These are phyloP conservation scores for Urocynchramus pylzowi DNA, from an alignment of 2,113 vertebrate species.

Conservation along the genomic window DNA sequence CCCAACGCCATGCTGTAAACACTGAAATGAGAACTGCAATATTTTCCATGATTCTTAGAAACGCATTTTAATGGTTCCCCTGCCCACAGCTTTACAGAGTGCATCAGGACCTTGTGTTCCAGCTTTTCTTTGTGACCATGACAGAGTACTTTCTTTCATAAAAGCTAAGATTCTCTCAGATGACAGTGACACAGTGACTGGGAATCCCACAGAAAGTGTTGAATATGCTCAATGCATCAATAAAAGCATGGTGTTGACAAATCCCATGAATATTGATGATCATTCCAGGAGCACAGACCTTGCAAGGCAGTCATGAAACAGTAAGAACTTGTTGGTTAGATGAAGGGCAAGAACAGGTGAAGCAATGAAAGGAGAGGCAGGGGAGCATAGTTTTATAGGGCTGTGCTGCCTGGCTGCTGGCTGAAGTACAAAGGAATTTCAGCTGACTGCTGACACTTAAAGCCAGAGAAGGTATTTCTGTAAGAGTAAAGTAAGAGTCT, in stretches of 20 bases:
- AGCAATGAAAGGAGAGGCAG: neutral
- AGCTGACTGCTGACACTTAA: neutral
- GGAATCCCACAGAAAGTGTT: neutral
- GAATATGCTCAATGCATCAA: neutral
- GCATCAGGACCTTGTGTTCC: neutral
- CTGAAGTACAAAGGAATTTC: neutral
- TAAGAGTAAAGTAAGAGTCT: neutral
- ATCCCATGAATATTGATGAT: neutral
- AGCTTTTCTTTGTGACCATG: neutral
- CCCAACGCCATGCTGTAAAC: neutral
- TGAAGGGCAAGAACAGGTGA: neutral
- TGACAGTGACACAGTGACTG: neutral
- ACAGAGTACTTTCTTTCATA: neutral
- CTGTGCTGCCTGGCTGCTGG: neutral
- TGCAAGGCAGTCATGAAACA: neutral
- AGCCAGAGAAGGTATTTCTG: neutral
- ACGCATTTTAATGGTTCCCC: neutral
- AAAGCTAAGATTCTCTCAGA: neutral
- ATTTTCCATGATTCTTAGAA: neutral
- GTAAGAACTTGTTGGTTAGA: neutral
- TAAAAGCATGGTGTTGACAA: neutral
- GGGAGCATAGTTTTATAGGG: neutral
- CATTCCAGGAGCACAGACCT: neutral
- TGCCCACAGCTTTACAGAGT: neutral
- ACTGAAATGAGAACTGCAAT: neutral